Evolutionary conservation across 53 echinoderm and acorn worm species (phyloP).

Genomic region (Echinarachnius parma): DNA sequence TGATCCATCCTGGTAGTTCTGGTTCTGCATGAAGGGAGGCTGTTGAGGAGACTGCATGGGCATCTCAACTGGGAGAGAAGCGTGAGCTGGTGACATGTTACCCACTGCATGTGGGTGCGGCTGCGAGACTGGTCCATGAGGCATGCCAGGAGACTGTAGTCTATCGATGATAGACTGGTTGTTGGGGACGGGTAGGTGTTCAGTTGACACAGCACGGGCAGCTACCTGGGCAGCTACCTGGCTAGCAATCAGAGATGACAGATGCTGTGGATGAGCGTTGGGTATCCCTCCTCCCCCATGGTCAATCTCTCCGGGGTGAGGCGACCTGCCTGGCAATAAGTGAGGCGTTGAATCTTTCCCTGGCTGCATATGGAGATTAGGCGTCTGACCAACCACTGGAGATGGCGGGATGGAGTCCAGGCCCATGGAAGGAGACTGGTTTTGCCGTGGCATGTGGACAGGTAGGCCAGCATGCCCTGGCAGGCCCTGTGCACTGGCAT

Average conservation of each 20-base stretch:
- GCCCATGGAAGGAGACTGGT: constrained; percentile 27
- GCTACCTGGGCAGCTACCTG: constrained; percentile 11
- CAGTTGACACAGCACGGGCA: too few relatives aligned
- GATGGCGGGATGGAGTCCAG: constrained; percentile 33
- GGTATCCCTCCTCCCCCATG: constrained; percentile 3
- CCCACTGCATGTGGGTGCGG: constrained; percentile 20
- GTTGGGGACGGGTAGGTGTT: constrained; percentile 27
- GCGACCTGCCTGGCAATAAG: constrained; percentile 22
- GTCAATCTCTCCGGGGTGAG: constrained; percentile 25
- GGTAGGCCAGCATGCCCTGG: constrained; percentile 31
- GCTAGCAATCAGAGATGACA: constrained; percentile 29
- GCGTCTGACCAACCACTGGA: constrained; percentile 19
- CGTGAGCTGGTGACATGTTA: constrained; percentile 33
- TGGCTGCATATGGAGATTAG: constrained; percentile 16
- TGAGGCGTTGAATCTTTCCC: neutral
- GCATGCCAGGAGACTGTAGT: constrained; percentile 41
- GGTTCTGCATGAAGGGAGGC: constrained; percentile 36
- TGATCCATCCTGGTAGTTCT: constrained; percentile 10
- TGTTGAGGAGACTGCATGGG: constrained; percentile 44
- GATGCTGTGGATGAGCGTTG: constrained; percentile 16
- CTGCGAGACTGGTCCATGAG: constrained; percentile 29
- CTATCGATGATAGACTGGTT: constrained; percentile 45
- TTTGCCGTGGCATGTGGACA: constrained; percentile 25
- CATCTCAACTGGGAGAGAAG: constrained; percentile 28
- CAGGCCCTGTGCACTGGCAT: neutral